These are phyloP conservation scores for Galbula dea DNA, from an alignment of 2,113 vertebrate species.

Conservation along the genomic window DNA sequence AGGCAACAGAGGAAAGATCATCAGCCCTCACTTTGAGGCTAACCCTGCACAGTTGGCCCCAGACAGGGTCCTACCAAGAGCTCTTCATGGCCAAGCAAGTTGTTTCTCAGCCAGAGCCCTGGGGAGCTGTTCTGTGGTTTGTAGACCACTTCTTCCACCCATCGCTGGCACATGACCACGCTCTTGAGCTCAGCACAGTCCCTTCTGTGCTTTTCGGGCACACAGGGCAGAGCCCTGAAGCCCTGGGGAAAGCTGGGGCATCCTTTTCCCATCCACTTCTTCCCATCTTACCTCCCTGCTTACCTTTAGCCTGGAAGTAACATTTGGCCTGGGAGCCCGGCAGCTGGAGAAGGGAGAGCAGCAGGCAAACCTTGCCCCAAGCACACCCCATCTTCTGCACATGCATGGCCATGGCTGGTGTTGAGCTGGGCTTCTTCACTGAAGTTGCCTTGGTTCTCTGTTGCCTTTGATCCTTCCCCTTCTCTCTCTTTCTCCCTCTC, in stretches of 20 bases:
- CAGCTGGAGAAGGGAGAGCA: slow-evolving; percentile 67
- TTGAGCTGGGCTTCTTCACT: slow-evolving; percentile 31
- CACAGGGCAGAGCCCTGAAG: rapidly evolving
- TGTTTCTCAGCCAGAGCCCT: slow-evolving; percentile 42
- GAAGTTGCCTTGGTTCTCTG: not conserved
- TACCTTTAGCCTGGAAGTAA: slow-evolving; percentile 90
- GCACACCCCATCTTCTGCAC: slow-evolving; percentile 24
- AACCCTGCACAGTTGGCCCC: rapidly evolving
- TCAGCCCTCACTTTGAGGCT: not conserved
- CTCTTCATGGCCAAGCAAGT: not conserved
- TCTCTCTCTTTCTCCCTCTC: not conserved
- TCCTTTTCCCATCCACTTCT: not conserved
- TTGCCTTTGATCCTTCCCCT: slow-evolving; percentile 21
- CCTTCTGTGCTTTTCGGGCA: rapidly evolving
- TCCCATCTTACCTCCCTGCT: not conserved
- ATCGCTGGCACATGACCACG: not conserved
- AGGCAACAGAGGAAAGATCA: not conserved
- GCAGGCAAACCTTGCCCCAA: slow-evolving; percentile 69
- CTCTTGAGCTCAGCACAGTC: not conserved
- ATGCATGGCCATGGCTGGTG: not conserved
- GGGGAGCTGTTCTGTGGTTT: slow-evolving; percentile 5
- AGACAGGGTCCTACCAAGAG: not conserved
- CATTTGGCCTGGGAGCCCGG: slow-evolving; percentile 81
- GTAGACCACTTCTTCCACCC: not conserved
- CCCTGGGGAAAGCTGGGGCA: not conserved